A percentile compares a stretch with the other conserved stretches of the same genome.
Conservation (phyloP, 1,140 invertebrate species). For the Sitophilus oryzae region DNA sequence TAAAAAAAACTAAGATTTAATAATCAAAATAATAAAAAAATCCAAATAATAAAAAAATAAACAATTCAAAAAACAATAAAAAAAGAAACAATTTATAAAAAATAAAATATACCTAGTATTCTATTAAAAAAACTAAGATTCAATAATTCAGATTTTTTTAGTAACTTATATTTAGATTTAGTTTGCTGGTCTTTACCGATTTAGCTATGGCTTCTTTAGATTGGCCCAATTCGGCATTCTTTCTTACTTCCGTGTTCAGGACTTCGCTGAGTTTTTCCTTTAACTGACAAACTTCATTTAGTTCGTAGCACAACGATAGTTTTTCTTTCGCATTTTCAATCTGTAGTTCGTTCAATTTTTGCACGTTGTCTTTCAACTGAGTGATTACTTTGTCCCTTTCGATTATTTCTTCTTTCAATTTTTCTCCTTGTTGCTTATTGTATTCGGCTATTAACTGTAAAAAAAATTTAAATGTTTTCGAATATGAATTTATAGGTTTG, state of each 20-base stretch:
- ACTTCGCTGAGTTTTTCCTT: slow-evolving; percentile 35
- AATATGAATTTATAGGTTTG: too few relatives aligned
- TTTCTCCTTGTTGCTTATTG: slow-evolving; percentile 38
- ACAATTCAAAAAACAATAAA: too few relatives aligned
- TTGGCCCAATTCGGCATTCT: slow-evolving; percentile 30
- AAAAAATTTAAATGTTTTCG: not conserved
- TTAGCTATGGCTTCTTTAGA: slow-evolving; percentile 27
- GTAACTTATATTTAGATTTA: too few relatives aligned
- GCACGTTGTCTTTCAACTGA: slow-evolving; percentile 30
- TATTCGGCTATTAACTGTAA: slow-evolving; percentile 39
- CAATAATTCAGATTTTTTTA: too few relatives aligned
- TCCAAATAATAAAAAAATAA: too few relatives aligned
- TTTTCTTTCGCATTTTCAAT: slow-evolving; percentile 36
- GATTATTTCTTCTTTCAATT: slow-evolving; percentile 34
- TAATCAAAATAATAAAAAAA: too few relatives aligned
- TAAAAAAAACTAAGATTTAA: too few relatives aligned
- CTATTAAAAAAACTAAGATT: too few relatives aligned
- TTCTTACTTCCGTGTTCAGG: slow-evolving; percentile 32
- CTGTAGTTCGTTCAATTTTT: slow-evolving; percentile 36
- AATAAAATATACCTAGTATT: too few relatives aligned
- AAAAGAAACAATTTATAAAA: too few relatives aligned
- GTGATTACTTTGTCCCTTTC: slow-evolving; percentile 32
- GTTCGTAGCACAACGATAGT: slow-evolving; percentile 35
- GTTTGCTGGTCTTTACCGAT: too few relatives aligned
- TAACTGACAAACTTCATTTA: slow-evolving; percentile 33